Evolutionary conservation across 2,888 invertebrate genomes (phyloP), one percentile per base, ranked within the genome.

Genomic region (Muscina levida): DNA sequence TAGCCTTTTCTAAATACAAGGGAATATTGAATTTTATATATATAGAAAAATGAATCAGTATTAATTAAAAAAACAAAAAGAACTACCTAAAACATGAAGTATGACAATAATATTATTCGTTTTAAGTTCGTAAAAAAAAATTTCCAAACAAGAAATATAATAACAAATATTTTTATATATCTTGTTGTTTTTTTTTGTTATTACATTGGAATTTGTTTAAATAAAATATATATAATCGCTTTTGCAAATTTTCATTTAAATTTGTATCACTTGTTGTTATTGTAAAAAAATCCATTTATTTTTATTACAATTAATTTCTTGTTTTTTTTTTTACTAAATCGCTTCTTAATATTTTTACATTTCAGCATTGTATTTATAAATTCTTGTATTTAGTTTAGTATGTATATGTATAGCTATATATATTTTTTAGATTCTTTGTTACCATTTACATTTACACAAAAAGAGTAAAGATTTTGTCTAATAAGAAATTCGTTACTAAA

Each of bases 401-500:
- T 70, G 13, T 70, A 15, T 13, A 17, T 24, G 62, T 74, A n/a
- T n/a, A n/a, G n/a, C n/a, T n/a, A 24, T 51, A 44, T 57, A 72
- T 62, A 15, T 39, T 66, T 75, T 59, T 31, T 31, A 31, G 31
- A 31, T 31, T 5, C 31, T 31, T 3, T 31, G 31, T 31, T 31
- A 75, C 65, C 79, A 79, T 65, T 77, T 77, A 77, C 68, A 73
- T 73, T 75, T 48, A 71, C 17, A 77, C 68, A 59, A 53, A 68
- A 57, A 74, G 66, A 79, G 66, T 57, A 78, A 44, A 72, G 37
- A 51, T 31, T 31, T 31, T 84, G 85, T 85, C 87, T 87, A 86
- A 85, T 87, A 87, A 87, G 85, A 83, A 85, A 86, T 87, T 87
- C 85, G 85, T 86, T 85, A 75, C 8, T 31, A 3, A 31, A 31